Base-by-base conservation (phyloP, 23 tunicate genomes). In the Clavelina lepadiformis region DNA sequence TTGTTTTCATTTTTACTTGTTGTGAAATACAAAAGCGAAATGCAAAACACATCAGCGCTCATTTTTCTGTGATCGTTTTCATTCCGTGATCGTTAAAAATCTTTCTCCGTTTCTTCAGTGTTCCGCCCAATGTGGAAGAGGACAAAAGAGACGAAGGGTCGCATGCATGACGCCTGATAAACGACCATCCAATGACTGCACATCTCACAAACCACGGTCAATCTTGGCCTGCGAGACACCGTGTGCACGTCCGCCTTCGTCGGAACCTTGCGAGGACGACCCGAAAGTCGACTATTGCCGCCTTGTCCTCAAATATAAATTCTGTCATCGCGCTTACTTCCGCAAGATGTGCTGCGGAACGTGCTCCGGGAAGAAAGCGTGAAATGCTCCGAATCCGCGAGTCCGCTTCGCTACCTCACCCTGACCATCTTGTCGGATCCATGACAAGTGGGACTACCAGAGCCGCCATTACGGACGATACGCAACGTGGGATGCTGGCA, bases 111-210 rank as follows among this genome's bases (percentile, higher is more conserved):
- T 8, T 34, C 20, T 59, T 29, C 38, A 87, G 91, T 93, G 98
- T 92, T 73, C 81, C 51, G 61, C 75, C 3, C 41, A 55, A 58
- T 93, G 98, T 62, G 98, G 98, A 27, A 86, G 70, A 5, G 98
- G 98, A 20, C 67, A 30, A 60, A 91, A 67, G 46, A 68, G 63
- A 33, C 82, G 98, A 19, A 61, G 87, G 27, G 98, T 93, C 23
- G 58, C 62, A 21, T 93, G 98, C 69, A 19, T 22, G 28, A 45
- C 51, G 28, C 79, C 70, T 15, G 37, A 61, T 5, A 61, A 67
- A 3, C 21, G 51, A 19, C 26, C 30, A 5, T 41, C 71, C 29
- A 54, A 28, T 11, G 41, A 37, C 25, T 93, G 98, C 67, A 28
- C 79, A n/a, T n/a, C 52, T 7, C 52, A 22, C 29, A 77, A 74